Conservation (phyloP, 1,140 invertebrate genomes). For the Lepidurus apus region DNA sequence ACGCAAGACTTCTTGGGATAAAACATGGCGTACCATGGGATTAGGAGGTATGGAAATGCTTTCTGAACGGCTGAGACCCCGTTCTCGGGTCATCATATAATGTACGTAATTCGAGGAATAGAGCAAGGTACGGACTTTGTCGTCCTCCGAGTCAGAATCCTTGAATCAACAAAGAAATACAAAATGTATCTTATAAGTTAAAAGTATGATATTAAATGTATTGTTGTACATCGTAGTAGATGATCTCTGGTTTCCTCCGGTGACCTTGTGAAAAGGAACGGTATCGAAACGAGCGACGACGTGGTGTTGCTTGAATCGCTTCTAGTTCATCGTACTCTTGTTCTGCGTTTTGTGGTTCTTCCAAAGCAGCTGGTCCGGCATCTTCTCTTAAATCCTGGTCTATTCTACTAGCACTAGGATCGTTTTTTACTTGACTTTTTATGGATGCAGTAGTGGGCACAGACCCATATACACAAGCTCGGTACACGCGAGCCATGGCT, state of each 20-base stretch:
- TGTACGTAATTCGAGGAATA: background rate
- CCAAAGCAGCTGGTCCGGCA: background rate
- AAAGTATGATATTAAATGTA: background rate
- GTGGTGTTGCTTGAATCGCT: background rate
- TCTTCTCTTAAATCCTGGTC: background rate
- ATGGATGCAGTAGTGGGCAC: background rate
- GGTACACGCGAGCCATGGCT: background rate
- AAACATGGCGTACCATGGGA: slow-evolving; percentile 51
- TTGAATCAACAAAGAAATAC: background rate
- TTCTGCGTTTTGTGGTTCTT: background rate
- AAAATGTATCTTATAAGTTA: background rate
- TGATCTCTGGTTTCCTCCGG: background rate
- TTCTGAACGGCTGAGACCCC: background rate
- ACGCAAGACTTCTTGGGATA: slow-evolving; percentile 80
- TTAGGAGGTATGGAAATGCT: background rate
- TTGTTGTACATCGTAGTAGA: background rate
- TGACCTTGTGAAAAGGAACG: background rate
- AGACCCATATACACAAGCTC: background rate
- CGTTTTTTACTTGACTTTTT: background rate
- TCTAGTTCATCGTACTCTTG: background rate
- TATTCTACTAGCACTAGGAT: background rate
- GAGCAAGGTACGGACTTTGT: background rate
- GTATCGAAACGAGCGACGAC: background rate
- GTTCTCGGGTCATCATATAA: background rate
- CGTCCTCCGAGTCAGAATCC: background rate